These are phyloP conservation scores for Phymatocera aterrima DNA, from an alignment of 2,888 invertebrate genomes.

Conservation along the genomic window DNA sequence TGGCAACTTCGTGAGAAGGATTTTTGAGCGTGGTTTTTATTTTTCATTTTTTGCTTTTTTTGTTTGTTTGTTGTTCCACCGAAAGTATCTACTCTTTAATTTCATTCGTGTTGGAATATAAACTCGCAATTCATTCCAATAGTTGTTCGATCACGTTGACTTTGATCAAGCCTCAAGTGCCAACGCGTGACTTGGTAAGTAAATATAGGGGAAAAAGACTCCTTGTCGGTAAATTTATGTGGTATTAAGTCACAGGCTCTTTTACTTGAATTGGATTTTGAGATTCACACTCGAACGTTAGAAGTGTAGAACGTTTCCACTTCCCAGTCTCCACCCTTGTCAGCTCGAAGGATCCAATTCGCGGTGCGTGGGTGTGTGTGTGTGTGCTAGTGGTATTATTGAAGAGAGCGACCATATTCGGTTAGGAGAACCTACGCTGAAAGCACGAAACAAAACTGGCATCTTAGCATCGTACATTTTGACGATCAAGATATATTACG, in stretches of 20 bases:
- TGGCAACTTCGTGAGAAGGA: too few species aligned
- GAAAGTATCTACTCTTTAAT: too few species aligned
- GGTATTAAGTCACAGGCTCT: constrained; percentile 2
- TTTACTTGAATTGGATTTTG: constrained; percentile 23
- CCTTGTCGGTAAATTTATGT: not conserved
- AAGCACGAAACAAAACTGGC: not conserved
- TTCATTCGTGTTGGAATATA: not conserved
- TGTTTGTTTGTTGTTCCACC: too few species aligned
- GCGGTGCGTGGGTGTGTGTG: too few species aligned
- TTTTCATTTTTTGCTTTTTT: too few species aligned
- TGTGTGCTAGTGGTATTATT: not conserved
- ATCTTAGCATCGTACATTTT: not conserved
- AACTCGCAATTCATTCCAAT: not conserved
- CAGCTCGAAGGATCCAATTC: not conserved
- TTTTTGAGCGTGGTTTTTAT: too few species aligned
- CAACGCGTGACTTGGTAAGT: not conserved
- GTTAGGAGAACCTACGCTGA: not conserved
- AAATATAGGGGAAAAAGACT: not conserved
- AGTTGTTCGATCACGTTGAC: not conserved
- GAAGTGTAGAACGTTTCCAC: not conserved
- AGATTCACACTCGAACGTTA: not conserved
- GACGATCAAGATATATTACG: not conserved
- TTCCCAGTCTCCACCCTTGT: constrained; percentile 24
- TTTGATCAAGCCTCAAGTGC: not conserved
- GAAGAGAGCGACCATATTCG: not conserved